phyloP scores from a whole-genome alignment of 1,140 invertebrate species.

The Rhopalosiphum padi region DNA sequence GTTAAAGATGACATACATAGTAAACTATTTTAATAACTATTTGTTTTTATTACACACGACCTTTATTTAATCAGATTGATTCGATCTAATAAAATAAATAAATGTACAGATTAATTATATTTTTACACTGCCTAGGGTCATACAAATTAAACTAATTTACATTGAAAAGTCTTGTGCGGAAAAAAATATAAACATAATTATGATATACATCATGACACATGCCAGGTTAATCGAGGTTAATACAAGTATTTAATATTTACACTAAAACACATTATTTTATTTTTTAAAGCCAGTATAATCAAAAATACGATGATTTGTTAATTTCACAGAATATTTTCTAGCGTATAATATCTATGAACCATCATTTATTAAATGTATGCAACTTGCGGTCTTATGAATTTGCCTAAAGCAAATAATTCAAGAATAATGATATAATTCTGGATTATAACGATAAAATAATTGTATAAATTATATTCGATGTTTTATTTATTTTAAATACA shows the following conservation, averaged over 20 bases:
- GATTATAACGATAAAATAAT: background rate
- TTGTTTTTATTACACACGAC: background rate
- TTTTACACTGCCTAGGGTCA: background rate
- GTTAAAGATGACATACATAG: background rate
- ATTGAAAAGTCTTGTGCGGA: background rate
- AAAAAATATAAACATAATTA: background rate
- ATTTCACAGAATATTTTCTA: background rate
- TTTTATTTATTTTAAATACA: background rate
- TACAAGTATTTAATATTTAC: background rate
- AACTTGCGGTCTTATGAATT: background rate
- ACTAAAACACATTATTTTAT: background rate
- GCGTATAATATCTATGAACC: background rate
- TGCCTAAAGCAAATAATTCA: background rate
- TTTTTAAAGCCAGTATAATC: background rate
- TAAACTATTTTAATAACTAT: background rate
- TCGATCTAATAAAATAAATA: background rate
- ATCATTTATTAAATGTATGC: background rate
- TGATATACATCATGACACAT: background rate
- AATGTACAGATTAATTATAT: background rate
- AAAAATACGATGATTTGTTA: background rate
- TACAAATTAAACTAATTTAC: conserved; percentile 20
- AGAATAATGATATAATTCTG: background rate
- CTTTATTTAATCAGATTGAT: background rate
- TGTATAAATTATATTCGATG: background rate
- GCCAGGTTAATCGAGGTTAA: background rate